Evolutionary conservation across 2,797 vertebrate genomes (phyloP).

Genomic region (Microchirus variegatus): DNA sequence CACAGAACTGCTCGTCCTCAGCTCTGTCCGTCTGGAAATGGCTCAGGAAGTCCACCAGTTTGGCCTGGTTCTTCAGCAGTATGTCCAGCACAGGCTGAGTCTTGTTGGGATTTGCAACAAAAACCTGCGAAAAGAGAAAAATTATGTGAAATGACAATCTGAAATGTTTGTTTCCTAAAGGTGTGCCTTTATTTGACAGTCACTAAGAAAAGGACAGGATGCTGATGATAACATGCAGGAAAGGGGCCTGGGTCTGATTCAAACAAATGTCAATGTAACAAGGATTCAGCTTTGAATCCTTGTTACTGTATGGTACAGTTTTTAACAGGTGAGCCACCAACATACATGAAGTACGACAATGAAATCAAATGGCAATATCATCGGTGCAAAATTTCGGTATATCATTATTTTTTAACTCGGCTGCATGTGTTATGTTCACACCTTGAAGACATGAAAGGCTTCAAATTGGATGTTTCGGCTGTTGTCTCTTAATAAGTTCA

Average conservation of each 20-base stretch:
- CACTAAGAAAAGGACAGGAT: no score
- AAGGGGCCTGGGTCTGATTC: no score
- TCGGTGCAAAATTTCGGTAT: not conserved
- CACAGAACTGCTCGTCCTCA: constrained; percentile 87
- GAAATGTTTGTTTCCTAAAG: not conserved
- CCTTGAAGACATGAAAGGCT: constrained; percentile 88
- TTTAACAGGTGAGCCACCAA: no score
- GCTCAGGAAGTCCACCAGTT: constrained; percentile 85
- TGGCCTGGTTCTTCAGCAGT: constrained; percentile 87
- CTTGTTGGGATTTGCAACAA: constrained; percentile 87
- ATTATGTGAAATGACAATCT: not conserved
- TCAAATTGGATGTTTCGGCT: constrained; percentile 89
- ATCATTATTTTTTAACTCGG: no score
- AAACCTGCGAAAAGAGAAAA: constrained; percentile 69
- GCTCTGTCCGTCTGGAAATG: constrained; percentile 85
- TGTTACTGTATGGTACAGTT: no score
- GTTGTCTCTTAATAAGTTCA: constrained; percentile 86
- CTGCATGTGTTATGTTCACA: constrained; percentile 28
- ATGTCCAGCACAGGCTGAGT: constrained; percentile 87
- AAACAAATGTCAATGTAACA: no score
- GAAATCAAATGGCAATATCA: no score
- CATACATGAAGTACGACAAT: no score
- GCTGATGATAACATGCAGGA: no score
- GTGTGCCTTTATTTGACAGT: not conserved
- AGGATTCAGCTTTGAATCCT: no score